Conservation (phyloP, 2,797 vertebrate genomes). For the Lacerta agilis region DNA sequence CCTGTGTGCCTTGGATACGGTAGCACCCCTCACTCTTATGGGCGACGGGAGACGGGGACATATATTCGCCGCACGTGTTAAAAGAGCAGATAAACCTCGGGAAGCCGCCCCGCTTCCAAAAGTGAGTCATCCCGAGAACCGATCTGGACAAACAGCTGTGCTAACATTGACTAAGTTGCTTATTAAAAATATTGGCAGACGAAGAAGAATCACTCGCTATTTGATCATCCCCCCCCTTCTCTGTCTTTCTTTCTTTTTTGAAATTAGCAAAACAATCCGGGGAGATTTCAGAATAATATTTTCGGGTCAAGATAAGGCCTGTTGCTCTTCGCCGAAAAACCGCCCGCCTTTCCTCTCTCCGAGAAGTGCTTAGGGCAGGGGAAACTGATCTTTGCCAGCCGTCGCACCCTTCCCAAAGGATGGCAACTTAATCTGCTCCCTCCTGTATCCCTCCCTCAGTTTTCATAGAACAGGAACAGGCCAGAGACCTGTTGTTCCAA, state of each 20-base stretch:
- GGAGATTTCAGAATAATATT: background rate
- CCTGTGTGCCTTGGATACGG: constrained; percentile 67
- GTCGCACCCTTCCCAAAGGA: background rate
- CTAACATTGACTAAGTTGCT: constrained; percentile 76
- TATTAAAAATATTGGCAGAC: constrained; percentile 73
- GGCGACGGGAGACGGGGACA: constrained; percentile 8
- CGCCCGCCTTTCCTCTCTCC: background rate
- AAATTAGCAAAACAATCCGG: constrained; percentile 69
- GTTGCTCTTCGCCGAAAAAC: background rate
- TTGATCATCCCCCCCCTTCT: constrained; percentile 51
- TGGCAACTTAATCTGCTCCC: background rate
- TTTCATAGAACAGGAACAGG: background rate
- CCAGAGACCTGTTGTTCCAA: background rate
- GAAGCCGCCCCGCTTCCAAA: constrained; percentile 63
- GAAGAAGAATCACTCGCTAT: constrained; percentile 63
- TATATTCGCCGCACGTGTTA: constrained; percentile 52
- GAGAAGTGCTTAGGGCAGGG: background rate
- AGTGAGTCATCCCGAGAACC: constrained; percentile 67
- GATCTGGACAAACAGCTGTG: constrained; percentile 74
- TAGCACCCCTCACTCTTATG: constrained; percentile 38
- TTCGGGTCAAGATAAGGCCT: constrained; percentile 18
- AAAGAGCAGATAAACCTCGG: constrained; percentile 68
- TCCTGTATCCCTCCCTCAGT: background rate
- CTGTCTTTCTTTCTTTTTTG: background rate
- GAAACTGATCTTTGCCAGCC: background rate